A percentile compares a stretch with the other conserved stretches of the same genome.
Conservation (phyloP, 2,888 invertebrate species). For the Drosophila mimica region DNA sequence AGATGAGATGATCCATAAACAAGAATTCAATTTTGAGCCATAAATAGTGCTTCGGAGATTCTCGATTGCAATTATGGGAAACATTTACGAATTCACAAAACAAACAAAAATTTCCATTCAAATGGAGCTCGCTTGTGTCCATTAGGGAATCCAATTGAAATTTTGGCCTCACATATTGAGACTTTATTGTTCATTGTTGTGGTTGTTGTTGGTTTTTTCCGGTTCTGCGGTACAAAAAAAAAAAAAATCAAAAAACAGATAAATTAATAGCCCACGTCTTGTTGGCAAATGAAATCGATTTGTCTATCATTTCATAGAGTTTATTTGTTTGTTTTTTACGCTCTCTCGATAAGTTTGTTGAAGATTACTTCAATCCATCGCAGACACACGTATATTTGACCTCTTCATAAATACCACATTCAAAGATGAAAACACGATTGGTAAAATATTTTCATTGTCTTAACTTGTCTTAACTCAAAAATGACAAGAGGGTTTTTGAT, state of each 20-base stretch:
- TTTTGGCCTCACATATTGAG: constrained; percentile 39
- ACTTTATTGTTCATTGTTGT: constrained; percentile 29
- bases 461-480: not conserved
- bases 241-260: constrained; percentile 47
- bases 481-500: not conserved
- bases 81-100: constrained; percentile 14
- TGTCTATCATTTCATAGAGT: constrained; percentile 62
- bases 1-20: constrained; percentile 16
- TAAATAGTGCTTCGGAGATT: constrained; percentile 18
- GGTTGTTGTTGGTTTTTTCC: not conserved
- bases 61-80: constrained; percentile 26
- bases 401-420: not conserved
- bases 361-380: constrained; percentile 44
- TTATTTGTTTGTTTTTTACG: constrained; percentile 5
- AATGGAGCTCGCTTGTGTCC: not conserved
- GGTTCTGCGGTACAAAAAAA: constrained; percentile 13
- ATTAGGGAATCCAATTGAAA: constrained; percentile 18
- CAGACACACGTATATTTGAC: constrained; percentile 15
- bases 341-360: constrained; percentile 21
- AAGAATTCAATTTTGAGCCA: not conserved
- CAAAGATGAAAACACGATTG: not conserved
- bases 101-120: constrained; percentile 4
- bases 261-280: constrained; percentile 74
- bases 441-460: not conserved
- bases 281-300: constrained; percentile 73